Percentiles rank a stretch among this genome's conserved stretches.
phyloP scores from a whole-genome alignment of 2,797 vertebrate genomes.

The Acanthiza pusilla region DNA sequence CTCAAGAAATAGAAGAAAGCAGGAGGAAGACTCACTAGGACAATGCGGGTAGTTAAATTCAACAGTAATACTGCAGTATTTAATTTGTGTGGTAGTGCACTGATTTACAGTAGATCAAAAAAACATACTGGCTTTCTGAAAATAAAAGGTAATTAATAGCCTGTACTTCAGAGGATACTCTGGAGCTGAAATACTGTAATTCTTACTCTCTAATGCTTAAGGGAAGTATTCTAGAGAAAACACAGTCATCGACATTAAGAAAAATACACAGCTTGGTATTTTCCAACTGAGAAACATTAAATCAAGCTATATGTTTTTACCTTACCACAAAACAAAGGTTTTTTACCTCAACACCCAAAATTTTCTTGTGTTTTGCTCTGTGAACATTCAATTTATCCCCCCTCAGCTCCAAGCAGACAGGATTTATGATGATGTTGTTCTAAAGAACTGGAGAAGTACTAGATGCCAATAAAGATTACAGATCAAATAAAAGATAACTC shows the following conservation, averaged over 20 bases:
- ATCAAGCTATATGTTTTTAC: not conserved
- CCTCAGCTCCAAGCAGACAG: constrained; percentile 11
- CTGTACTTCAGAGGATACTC: not conserved
- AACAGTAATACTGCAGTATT: not conserved
- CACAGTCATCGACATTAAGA: not conserved
- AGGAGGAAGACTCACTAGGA: not conserved
- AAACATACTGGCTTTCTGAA: not conserved
- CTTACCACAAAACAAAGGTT: not conserved
- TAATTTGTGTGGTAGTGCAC: not conserved
- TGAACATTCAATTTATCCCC: constrained; percentile 12
- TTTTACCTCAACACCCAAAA: not conserved
- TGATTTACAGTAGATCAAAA: not conserved
- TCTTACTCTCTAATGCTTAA: not conserved
- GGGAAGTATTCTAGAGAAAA: not conserved
- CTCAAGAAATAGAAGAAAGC: not conserved
- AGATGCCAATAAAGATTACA: constrained; percentile 68
- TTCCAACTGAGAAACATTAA: not conserved
- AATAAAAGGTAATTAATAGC: not conserved
- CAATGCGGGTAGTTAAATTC: constrained; percentile 14
- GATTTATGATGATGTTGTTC: constrained; percentile 52
- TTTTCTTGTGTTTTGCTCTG: not conserved
- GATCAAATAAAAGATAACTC: constrained; percentile 61
- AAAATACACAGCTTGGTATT: not conserved
- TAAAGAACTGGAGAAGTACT: constrained; percentile 61
- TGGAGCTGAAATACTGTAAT: not conserved